Base-by-base conservation (phyloP, 2,797 vertebrate genomes). In the Lophius americanus region DNA sequence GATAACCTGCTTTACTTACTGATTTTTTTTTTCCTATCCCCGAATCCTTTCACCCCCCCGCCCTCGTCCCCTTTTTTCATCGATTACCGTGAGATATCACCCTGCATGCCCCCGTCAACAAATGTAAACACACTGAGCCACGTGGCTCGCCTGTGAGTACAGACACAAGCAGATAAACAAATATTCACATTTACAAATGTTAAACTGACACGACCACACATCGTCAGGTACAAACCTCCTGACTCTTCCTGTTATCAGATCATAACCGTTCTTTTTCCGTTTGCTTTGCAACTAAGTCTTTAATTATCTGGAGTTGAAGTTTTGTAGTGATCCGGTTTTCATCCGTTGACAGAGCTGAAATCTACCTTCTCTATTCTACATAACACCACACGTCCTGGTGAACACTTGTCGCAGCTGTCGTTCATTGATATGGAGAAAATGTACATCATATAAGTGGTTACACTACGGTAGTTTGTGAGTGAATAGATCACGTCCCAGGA, bases 1-100 rank as follows among this genome's bases (percentile, higher is more conserved):
- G 93, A 94, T 93, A 93, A 94, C 93, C 94, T 88, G 93, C 93
- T 94, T 95, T 94, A 92, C 93, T 95, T 94, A 95, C 92, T 90
- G 93, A 94, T 94, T 88, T 89, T 93, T 78, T 78, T 69, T 67
- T 49, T 48, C 67, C 44, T 4, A 12, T 44, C 56, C 44, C 5
- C 38, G 11, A 9, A 14, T 23, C n/a, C 55, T 44, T 43, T 38
- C 4, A 44, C 9, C 43, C 11, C 9, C 43, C 41, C 14, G 55
- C 52, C 53, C 32, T 5, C 57, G 9, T 8, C 68, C 64, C 85
- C 79, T 88, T 89, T 75, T 78, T 88, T 90, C 85, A 94, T 94
- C 91, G 93, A 94, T 94, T 93, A 90, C 92, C 84, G 92, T 94
- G 93, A 94, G 93, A 94, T 91, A 93, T 92, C 81, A 74, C 88